Evolutionary conservation across 2,888 invertebrate genomes (phyloP).

Genomic region (Agrilus biguttatus): DNA sequence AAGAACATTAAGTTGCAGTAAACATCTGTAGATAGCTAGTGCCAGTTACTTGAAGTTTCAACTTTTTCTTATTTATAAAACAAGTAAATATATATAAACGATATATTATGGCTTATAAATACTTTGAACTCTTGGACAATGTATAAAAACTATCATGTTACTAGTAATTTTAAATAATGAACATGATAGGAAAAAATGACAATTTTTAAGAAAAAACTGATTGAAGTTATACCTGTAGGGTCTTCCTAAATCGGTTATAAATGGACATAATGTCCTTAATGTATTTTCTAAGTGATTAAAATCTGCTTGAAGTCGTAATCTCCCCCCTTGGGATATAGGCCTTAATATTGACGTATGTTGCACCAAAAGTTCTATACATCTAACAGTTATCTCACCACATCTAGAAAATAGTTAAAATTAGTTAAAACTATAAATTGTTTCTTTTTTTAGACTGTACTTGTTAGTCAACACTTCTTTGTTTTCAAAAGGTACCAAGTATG

Average conservation of each 20-base stretch:
- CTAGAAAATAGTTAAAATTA: conserved; percentile 31
- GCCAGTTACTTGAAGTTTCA: no score
- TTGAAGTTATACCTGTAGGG: conserved; percentile 38
- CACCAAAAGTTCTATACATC: conserved; percentile 73
- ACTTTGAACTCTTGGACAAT: no score
- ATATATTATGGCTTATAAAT: no score
- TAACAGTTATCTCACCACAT: conserved; percentile 55
- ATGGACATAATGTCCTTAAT: conserved; percentile 41
- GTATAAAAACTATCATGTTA: no score
- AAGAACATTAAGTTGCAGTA: no score
- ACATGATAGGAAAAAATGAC: background rate
- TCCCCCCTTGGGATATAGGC: conserved; percentile 58
- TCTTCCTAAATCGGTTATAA: conserved; percentile 53
- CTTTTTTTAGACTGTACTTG: conserved; percentile 25
- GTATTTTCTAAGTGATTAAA: conserved; percentile 48
- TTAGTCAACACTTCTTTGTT: conserved; percentile 47
- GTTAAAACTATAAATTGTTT: background rate
- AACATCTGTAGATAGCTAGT: no score
- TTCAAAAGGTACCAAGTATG: conserved; percentile 55
- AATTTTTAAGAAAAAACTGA: background rate
- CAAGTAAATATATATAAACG: no score
- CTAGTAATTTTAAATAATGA: no score
- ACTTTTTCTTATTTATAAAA: no score
- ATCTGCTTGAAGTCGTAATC: conserved; percentile 63
- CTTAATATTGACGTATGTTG: conserved; percentile 74